A percentile compares a stretch with the other conserved stretches of the same genome.
phyloP scores from a whole-genome alignment of 2,888 invertebrate species.

The Tryphoninae sp. region DNA sequence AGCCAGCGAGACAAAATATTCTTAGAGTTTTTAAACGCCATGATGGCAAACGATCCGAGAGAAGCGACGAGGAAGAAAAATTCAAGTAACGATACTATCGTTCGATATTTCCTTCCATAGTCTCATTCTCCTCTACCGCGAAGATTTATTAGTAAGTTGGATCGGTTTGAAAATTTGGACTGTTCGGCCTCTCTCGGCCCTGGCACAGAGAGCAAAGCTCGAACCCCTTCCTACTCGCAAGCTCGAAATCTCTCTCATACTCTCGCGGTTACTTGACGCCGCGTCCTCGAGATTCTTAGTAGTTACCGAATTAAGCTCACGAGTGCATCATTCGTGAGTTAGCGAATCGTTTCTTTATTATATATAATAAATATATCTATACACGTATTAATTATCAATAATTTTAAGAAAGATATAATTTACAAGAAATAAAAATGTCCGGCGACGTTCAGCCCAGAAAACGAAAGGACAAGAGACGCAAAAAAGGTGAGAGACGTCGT shows the following conservation, averaged over 20 bases:
- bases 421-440: slow-evolving; percentile 84
- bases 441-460: slow-evolving; percentile 93
- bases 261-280: slow-evolving; percentile 28
- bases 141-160: background rate
- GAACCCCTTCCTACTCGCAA: slow-evolving; percentile 48
- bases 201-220: slow-evolving; percentile 49
- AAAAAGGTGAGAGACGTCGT: slow-evolving; percentile 86
- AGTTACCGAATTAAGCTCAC: slow-evolving; percentile 53
- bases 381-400: background rate
- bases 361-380: background rate
- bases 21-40: background rate
- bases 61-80: background rate
- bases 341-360: background rate
- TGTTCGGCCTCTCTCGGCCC: slow-evolving; percentile 37
- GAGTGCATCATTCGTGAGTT: slow-evolving; percentile 48
- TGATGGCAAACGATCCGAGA: background rate
- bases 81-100: background rate
- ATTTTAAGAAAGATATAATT: background rate
- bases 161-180: slow-evolving; percentile 8
- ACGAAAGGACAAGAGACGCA: slow-evolving; percentile 91
- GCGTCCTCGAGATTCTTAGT: slow-evolving; percentile 48
- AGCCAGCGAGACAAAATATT: too few species aligned
- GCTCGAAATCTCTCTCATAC: slow-evolving; percentile 38
- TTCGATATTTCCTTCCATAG: background rate
- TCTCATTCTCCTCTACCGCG: background rate